These are phyloP conservation scores for Stegana nigrithorax DNA, from an alignment of 2,888 invertebrate species.

Conservation along the genomic window DNA sequence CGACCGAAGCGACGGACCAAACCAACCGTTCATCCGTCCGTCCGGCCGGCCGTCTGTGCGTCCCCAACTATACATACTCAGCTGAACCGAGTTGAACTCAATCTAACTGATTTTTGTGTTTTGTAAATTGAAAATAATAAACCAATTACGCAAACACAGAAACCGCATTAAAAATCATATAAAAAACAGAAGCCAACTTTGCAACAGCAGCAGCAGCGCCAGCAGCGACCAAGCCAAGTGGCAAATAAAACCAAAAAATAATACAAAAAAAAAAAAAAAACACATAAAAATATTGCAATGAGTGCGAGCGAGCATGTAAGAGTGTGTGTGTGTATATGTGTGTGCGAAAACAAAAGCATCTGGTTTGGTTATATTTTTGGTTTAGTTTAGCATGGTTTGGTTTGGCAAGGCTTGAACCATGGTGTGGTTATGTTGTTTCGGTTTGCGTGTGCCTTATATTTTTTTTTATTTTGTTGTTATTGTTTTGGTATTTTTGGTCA, in stretches of 20 bases:
- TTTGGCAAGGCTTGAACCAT: too few relatives aligned
- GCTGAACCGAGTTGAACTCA: too few relatives aligned
- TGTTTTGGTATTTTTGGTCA: constrained; percentile 8
- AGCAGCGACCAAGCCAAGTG: background rate
- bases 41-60: too few relatives aligned
- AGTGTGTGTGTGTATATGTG: too few relatives aligned
- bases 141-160: constrained; percentile 25
- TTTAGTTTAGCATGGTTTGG: too few relatives aligned
- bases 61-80: too few relatives aligned
- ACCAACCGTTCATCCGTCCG: too few relatives aligned
- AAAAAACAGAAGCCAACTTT: constrained; percentile 2
- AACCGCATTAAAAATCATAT: constrained; percentile 19
- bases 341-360: too few relatives aligned
- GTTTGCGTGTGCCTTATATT: too few relatives aligned
- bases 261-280: background rate
- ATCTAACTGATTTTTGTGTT: background rate
- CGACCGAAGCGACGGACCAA: background rate
- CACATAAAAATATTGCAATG: background rate
- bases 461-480: background rate
- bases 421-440: too few relatives aligned
- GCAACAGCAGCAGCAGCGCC: background rate
- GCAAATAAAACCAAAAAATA: constrained; percentile 3
- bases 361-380: too few relatives aligned
- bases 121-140: constrained; percentile 36
- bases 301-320: too few relatives aligned